Evolutionary conservation across 2,113 vertebrate species (phyloP), one percentile per base, ranked within the genome.

Genomic region (Sorex araneus): DNA sequence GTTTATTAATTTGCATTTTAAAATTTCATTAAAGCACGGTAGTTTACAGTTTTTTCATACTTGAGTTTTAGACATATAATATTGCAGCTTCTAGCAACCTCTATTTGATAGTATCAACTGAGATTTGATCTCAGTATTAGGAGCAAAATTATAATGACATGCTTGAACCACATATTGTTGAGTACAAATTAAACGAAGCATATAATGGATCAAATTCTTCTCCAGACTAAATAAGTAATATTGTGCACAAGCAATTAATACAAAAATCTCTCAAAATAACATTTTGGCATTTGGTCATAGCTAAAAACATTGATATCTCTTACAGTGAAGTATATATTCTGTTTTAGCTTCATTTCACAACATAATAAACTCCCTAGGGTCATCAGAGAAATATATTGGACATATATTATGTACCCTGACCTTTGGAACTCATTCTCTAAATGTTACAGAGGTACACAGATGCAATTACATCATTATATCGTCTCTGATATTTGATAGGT

Each of bases 361-460:
- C 27, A 54, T 92, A 94, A 60, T 97, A 88, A 96, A 94, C 86
- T 95, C 97, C 87, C 90, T 89, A 71, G 76, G 81, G 91, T 97
- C 92, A 96, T 96, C 95, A 92, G 85, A 95, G 83, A 81, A 95
- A 92, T 89, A 96, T 66, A 96, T 89, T 89, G 92, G 87, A 93
- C 97, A 95, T 63, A 36, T 90, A 92, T 95, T 1, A 43, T 95
- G 87, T 86, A 93, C 83, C 77, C 97, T 97, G 94, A 94, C 93
- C 95, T 97, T 95, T 96, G 95, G 89, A 96, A 95, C 75, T 92
- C 91, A 91, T 87, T 96, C 93, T 98, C 94, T 97, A 96, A 96
- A 96, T 96, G 97, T 96, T 98, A 95, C 90, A 91, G 91, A 93
- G 89, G 84, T 93, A 97, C 86, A 95, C 79, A 91, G 79, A 97